These are phyloP conservation scores for Drosophila kikkawai DNA, from an alignment of 1,140 invertebrate species.

Conservation along the genomic window DNA sequence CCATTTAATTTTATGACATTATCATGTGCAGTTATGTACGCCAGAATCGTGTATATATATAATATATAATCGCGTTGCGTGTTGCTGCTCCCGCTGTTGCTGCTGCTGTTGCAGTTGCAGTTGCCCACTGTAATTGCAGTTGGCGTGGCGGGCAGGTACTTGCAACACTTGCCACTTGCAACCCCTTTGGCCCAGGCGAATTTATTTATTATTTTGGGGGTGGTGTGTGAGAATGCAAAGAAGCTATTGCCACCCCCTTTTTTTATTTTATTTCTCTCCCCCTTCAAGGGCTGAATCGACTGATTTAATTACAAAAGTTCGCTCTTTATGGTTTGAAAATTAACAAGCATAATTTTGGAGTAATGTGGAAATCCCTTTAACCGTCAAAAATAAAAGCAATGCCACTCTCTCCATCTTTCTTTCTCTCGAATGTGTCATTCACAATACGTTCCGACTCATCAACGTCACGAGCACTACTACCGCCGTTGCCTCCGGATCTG, in stretches of 20 bases:
- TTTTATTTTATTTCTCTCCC: not conserved
- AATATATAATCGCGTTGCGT: conserved; percentile 59
- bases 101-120: conserved; percentile 30
- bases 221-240: conserved; percentile 19
- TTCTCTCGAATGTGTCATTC: conserved; percentile 67
- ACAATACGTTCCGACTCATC: conserved; percentile 74
- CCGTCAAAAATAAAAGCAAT: conserved; percentile 19
- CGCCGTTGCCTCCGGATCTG: not conserved
- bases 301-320: conserved; percentile 38
- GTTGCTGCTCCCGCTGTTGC: conserved; percentile 12
- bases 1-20: conserved; percentile 84
- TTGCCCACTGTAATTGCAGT: conserved; percentile 63
- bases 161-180: conserved; percentile 32
- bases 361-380: conserved; percentile 12
- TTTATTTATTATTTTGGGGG: not conserved
- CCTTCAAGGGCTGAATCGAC: not conserved
- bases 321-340: conserved; percentile 16
- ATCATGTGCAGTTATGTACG: conserved; percentile 78
- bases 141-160: conserved; percentile 27
- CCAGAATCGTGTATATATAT: conserved; percentile 29
- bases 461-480: conserved; percentile 56
- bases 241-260: conserved; percentile 2
- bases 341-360: conserved; percentile 63
- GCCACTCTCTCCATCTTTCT: not conserved
- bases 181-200: conserved; percentile 1